These are phyloP conservation scores for Heterotis niloticus DNA, from an alignment of 2,113 vertebrate genomes.

Conservation along the genomic window DNA sequence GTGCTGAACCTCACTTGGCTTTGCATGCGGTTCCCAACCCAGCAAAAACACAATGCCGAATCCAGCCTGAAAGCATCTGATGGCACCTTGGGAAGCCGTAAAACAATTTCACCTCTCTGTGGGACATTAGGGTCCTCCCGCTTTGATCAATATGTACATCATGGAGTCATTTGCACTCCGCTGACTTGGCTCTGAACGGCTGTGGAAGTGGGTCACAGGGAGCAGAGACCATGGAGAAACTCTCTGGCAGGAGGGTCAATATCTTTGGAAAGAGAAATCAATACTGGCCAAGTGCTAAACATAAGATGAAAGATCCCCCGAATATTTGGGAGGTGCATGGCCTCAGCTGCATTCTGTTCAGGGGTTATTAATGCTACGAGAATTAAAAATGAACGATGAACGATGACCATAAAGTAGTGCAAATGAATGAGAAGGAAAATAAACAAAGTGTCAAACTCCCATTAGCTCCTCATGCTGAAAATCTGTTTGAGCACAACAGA, in stretches of 20 bases:
- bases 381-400: constrained; percentile 10
- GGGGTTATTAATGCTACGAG: background rate
- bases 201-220: background rate
- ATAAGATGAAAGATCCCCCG: background rate
- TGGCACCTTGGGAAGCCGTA: background rate
- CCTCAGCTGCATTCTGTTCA: background rate
- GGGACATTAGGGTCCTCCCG: background rate
- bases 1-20: background rate
- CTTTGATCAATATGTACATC: background rate
- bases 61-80: constrained; percentile 21
- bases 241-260: constrained; percentile 15
- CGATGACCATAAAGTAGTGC: background rate
- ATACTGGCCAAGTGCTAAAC: background rate
- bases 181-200: background rate
- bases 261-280: background rate
- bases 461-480: background rate
- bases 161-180: background rate
- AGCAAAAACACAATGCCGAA: background rate
- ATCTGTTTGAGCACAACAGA: background rate
- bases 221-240: background rate
- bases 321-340: background rate
- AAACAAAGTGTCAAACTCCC: background rate
- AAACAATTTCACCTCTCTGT: constrained; percentile 12
- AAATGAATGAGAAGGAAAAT: background rate
- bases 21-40: background rate